Base-by-base conservation (phyloP, 2,113 vertebrate species). In the Tricholaema leucomelas region DNA sequence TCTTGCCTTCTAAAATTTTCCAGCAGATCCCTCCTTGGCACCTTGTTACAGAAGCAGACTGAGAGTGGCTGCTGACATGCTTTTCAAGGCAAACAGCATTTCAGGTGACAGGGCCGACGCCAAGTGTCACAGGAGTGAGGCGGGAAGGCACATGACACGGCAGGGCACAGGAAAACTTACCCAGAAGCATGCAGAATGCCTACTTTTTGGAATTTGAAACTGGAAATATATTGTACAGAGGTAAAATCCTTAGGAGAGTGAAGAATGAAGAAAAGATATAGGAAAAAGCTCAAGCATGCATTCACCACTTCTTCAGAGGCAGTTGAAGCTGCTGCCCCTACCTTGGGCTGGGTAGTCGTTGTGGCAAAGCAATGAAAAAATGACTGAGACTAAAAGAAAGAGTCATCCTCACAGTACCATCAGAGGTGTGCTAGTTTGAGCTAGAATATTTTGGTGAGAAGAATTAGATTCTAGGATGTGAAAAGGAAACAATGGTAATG, bases 341-440 rank as follows among this genome's bases (percentile, higher is more conserved):
- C 4, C n/a, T 35, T 0, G 0, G 28, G 9, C 18, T 80, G 44
- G 5, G 12, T 36, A 9, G 16, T 52, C 21, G 48, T 23, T 4
- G 9, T 12, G 13, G 42, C 5, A 5, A 40, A 14, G 36, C 17
- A 72, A 33, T 5, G 16, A 42, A 58, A 65, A 64, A 84, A 66
- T 25, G 54, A 3, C 15, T 0, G 0, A 72, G 42, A 10, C 15
- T 81, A 35, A 65, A 84, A 60, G 15, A n/a, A 82, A 56, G 12
- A 54, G 7, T 28, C 8, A 24, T 38, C 36, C 16, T 69, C 16
- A 38, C n/a, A 24, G 3, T 30, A 59, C 5, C 4, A 76, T 59
- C 36, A 59, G 5, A n/a, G n/a, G n/a, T n/a, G n/a, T n/a, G n/a
- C n/a, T n/a, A n/a, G n/a, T n/a, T n/a, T n/a, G n/a, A n/a, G n/a